Percentiles rank a stretch among this genome's conserved stretches.
These are phyloP conservation scores for Montipora capitata DNA, from an alignment of 92 coral and sea anemone species.

Conservation along the genomic window DNA sequence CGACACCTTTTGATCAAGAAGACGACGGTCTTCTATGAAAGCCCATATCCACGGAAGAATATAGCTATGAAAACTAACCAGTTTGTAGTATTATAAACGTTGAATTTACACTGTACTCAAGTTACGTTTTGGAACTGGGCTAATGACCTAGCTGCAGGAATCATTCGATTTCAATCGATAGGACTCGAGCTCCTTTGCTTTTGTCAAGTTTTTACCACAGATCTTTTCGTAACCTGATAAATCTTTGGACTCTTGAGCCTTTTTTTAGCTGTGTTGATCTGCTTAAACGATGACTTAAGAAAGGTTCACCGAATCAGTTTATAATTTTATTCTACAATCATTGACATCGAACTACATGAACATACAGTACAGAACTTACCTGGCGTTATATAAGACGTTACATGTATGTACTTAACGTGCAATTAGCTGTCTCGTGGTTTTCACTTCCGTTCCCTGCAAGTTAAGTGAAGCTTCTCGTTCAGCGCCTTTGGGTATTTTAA, in stretches of 20 bases:
- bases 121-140: background rate
- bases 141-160: background rate
- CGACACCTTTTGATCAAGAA: constrained; percentile 53
- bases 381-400: too few relatives aligned
- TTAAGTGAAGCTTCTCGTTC: too few relatives aligned
- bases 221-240: constrained; percentile 1
- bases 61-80: background rate
- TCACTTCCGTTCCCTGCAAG: too few relatives aligned
- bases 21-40: constrained; percentile 1
- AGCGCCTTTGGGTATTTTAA: too few relatives aligned
- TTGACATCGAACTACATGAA: background rate
- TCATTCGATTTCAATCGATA: background rate
- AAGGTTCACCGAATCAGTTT: background rate
- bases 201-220: background rate
- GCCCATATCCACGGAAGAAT: background rate
- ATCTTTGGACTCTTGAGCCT: background rate
- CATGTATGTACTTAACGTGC: too few relatives aligned
- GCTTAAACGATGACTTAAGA: background rate
- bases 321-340: background rate
- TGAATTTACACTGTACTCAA: background rate
- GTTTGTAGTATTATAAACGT: background rate
- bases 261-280: background rate
- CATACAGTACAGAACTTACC: too few relatives aligned
- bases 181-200: background rate
- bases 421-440: too few relatives aligned